phyloP scores from a whole-genome alignment of 2,797 vertebrate species.

The Hyperoplus lanceolatus region DNA sequence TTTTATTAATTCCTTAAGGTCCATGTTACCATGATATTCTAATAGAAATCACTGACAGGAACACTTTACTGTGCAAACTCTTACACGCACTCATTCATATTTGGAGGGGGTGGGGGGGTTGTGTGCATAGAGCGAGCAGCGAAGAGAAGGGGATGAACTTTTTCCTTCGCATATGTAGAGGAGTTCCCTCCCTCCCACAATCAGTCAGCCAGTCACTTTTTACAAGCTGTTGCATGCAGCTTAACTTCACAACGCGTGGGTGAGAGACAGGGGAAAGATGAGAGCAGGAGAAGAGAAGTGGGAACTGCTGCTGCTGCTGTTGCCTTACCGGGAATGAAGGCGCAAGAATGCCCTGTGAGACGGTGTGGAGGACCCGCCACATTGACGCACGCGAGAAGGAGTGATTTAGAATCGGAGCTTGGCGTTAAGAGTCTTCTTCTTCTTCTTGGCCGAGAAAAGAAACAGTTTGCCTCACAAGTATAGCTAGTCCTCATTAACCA shows the following conservation, averaged over 20 bases:
- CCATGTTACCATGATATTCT: conserved; percentile 2
- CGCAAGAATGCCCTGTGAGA: conserved; percentile 67
- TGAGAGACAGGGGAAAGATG: conserved; percentile 60
- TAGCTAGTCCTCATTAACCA: conserved; percentile 4
- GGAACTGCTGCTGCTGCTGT: conserved; percentile 52
- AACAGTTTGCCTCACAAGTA: conserved; percentile 32
- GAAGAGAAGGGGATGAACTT: conserved; percentile 5
- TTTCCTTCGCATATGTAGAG: conserved; percentile 61
- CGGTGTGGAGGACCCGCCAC: conserved; percentile 43
- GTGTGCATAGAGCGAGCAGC: background rate
- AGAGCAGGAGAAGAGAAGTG: conserved; percentile 38
- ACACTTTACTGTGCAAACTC: too few species aligned
- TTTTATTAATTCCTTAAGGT: background rate
- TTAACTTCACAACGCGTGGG: conserved; percentile 69
- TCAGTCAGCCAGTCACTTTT: conserved; percentile 51
- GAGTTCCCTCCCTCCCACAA: conserved; percentile 57
- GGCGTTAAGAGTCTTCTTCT: background rate
- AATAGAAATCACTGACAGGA: background rate
- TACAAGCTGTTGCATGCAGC: conserved; percentile 71
- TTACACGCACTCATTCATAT: conserved; percentile 7
- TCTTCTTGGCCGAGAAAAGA: conserved; percentile 6
- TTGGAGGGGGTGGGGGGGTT: background rate
- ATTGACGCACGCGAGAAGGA: conserved; percentile 44
- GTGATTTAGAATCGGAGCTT: conserved; percentile 39
- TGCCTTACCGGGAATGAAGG: conserved; percentile 63